A percentile compares a stretch with the other conserved stretches of the same genome.
Evolutionary conservation across 2,888 invertebrate genomes (phyloP).

Genomic region (Nephrotoma flavescens): DNA sequence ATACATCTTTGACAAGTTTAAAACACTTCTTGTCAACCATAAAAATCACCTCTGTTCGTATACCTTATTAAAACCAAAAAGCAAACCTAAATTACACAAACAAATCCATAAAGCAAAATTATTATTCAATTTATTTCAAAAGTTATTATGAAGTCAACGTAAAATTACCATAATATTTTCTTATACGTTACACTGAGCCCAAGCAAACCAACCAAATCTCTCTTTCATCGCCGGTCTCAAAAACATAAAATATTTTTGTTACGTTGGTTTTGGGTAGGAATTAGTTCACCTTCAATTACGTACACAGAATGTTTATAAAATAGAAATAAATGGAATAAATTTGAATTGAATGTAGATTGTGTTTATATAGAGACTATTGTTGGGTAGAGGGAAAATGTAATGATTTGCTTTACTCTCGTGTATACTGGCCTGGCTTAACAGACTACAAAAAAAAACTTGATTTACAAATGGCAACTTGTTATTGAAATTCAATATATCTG

Average conservation of each 20-base stretch:
- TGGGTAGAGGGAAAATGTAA: not conserved
- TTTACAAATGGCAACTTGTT: not conserved
- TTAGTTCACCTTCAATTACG: not conserved
- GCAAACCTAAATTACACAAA: not conserved
- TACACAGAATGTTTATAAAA: not conserved
- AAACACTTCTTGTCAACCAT: not conserved
- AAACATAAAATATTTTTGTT: not conserved
- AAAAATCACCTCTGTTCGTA: not conserved
- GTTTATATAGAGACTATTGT: not conserved
- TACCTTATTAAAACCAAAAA: not conserved
- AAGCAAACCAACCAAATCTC: not conserved
- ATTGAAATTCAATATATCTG: not conserved
- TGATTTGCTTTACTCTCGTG: not conserved
- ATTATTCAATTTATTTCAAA: not conserved
- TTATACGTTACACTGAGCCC: not conserved
- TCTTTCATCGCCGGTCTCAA: not conserved
- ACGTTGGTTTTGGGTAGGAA: not conserved
- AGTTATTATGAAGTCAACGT: not conserved
- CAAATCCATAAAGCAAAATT: not conserved
- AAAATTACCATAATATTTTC: not conserved
- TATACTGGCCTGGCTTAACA: not conserved
- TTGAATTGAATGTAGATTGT: not conserved
- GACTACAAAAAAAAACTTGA: not conserved
- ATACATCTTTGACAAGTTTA: not conserved
- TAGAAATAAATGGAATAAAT: not conserved